A percentile compares a stretch with the other conserved stretches of the same genome.
phyloP scores from a whole-genome alignment of 2,888 invertebrate genomes.

The Drosophila picticornis region DNA sequence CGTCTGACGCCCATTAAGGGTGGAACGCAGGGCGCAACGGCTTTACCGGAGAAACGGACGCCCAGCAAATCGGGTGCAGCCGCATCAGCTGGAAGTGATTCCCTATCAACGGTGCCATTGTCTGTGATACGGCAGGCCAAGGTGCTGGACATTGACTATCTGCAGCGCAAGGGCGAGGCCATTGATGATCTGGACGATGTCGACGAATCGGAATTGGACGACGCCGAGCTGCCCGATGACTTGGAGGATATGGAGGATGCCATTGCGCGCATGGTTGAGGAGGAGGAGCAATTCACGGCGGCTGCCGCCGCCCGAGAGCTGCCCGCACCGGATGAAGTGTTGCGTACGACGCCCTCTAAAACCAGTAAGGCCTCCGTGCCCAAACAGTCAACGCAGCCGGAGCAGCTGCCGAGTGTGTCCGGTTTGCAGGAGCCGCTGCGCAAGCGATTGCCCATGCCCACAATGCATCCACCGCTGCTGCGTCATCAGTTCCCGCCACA shows the following conservation, averaged over 20 bases:
- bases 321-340: slow-evolving; percentile 85
- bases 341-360: slow-evolving; percentile 67
- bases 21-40: slow-evolving; percentile 23
- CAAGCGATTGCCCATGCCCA: slow-evolving; percentile 84
- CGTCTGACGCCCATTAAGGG: slow-evolving; percentile 82
- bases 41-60: slow-evolving; percentile 69
- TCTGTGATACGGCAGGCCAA: slow-evolving; percentile 85
- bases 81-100: slow-evolving; percentile 63
- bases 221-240: slow-evolving; percentile 85
- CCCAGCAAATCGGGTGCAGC: slow-evolving; percentile 69
- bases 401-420: slow-evolving; percentile 65
- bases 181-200: slow-evolving; percentile 82
- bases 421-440: slow-evolving; percentile 85
- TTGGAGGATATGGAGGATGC: slow-evolving; percentile 86
- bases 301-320: slow-evolving; percentile 87
- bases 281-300: slow-evolving; percentile 88
- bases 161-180: slow-evolving; percentile 84
- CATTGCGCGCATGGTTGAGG: slow-evolving; percentile 88
- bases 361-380: slow-evolving; percentile 33
- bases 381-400: slow-evolving; percentile 47
- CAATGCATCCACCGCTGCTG: slow-evolving; percentile 83
- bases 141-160: slow-evolving; percentile 84
- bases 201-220: slow-evolving; percentile 83
- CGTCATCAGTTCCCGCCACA: slow-evolving; percentile 79
- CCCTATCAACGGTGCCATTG: slow-evolving; percentile 84